Evolutionary conservation across 2,797 vertebrate genomes (phyloP), one percentile per base, ranked within the genome.

Genomic region (Melopsittacus undulatus): DNA sequence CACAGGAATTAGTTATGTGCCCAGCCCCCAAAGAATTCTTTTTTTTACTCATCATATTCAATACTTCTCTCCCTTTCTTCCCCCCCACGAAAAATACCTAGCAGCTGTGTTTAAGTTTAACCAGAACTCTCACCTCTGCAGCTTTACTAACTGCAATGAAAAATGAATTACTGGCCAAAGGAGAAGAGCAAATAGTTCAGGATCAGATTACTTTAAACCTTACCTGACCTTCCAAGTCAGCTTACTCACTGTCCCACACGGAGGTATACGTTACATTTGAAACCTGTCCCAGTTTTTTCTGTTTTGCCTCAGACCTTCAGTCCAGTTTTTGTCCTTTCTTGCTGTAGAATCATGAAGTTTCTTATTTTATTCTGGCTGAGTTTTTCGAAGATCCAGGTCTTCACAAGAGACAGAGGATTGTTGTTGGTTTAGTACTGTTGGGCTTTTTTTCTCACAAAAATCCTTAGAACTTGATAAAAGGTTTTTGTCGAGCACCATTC

Each of bases 151-250:
- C 74, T 90, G 77, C 74, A 89, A 63, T 67, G 86, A 90, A 94
- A 92, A 89, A 87, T 56, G 5, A 76, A 79, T 93, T 90, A 94
- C 27, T 66, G 54, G 30, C 67, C 16, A 34, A 83, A 76, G 63
- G 17, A 92, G 59, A 91, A 83, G 42, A 88, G 32, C 54, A 83
- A 90, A 88, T 40, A 86, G 43, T 34, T 95, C 73, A 86, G 66
- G 36, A 79, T 88, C 51, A 92, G 59, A 82, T 95, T 92, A 79
- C 49, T 84, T 89, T 51, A 92, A 95, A 67, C 51, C 29, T 82
- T 77, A 82, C 36, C 83, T 82, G 59, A 87, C 59, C 43, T 77
- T 59, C 63, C 38, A 69, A 80, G 42, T 73, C 69, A 66, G 15
- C 19, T 83, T 42, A 36, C 24, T 75, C 45, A n/a, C 40, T 64